Conservation (phyloP, 2,797 vertebrate genomes). For the Alfaro cultratus region DNA sequence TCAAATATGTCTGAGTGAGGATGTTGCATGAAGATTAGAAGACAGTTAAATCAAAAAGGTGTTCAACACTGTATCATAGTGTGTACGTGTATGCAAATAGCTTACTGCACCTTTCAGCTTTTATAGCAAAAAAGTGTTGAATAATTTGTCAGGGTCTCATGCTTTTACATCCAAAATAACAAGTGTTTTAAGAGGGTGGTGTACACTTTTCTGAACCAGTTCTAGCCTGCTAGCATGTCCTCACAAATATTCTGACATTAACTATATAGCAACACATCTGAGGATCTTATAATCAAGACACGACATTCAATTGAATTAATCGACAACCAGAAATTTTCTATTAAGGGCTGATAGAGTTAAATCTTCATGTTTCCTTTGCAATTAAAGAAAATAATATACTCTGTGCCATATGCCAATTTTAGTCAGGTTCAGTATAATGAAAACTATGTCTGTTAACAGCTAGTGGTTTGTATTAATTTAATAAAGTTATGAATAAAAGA, state of each 20-base stretch:
- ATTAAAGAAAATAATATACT: not conserved
- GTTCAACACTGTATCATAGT: not conserved
- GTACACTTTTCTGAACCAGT: not conserved
- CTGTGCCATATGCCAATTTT: not conserved
- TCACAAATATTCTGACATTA: conserved; percentile 3
- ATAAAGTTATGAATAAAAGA: conserved; percentile 11
- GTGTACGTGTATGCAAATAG: not conserved
- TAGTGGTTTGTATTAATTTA: not conserved
- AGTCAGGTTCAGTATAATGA: not conserved
- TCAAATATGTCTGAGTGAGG: not conserved
- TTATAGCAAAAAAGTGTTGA: not conserved
- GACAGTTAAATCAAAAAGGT: not conserved
- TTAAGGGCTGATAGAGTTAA: not conserved
- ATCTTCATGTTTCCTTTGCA: not conserved
- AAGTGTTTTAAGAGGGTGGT: not conserved
- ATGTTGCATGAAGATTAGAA: not conserved
- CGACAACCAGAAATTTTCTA: not conserved
- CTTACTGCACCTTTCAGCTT: not conserved
- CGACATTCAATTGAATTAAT: not conserved
- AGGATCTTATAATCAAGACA: not conserved
- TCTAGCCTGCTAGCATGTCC: conserved; percentile 56
- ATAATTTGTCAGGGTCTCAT: not conserved
- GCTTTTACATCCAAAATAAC: not conserved
- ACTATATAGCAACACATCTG: not conserved
- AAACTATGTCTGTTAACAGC: not conserved